Conservation (phyloP, 2,888 invertebrate species). For the Lutraria lutraria region DNA sequence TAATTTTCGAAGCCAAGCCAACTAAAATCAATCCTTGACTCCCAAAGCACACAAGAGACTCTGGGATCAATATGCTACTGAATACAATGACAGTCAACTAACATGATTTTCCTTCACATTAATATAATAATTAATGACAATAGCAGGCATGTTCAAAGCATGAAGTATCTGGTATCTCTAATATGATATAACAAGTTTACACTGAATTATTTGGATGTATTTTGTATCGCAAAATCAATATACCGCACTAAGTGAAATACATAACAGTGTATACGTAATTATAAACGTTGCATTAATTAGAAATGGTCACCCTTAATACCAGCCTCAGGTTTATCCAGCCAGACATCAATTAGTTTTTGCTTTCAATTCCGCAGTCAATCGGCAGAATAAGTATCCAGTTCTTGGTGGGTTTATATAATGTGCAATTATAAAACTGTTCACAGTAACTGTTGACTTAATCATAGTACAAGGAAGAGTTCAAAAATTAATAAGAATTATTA, state of each 20-base stretch:
- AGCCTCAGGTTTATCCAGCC: background rate
- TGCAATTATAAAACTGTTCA: too few species aligned
- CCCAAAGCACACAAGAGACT: background rate
- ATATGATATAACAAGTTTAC: background rate
- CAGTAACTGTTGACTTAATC: too few species aligned
- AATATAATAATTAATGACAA: constrained; percentile 19
- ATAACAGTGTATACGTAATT: background rate
- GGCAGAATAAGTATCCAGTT: too few species aligned
- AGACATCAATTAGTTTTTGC: background rate
- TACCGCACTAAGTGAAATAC: background rate
- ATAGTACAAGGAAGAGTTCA: too few species aligned
- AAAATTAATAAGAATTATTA: too few species aligned
- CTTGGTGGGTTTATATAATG: too few species aligned
- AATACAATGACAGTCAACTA: constrained; percentile 15
- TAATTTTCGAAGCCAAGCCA: background rate
- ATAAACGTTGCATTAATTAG: background rate
- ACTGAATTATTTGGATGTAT: background rate
- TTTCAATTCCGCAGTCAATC: background rate
- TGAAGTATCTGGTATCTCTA: background rate
- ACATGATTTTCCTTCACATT: background rate
- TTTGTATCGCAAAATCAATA: constrained; percentile 2
- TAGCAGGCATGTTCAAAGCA: background rate
- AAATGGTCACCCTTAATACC: background rate
- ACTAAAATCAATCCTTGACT: constrained; percentile 9
- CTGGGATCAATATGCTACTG: background rate